These are phyloP conservation scores for Tetragonisca angustula DNA, from an alignment of 2,888 invertebrate genomes.

Conservation along the genomic window DNA sequence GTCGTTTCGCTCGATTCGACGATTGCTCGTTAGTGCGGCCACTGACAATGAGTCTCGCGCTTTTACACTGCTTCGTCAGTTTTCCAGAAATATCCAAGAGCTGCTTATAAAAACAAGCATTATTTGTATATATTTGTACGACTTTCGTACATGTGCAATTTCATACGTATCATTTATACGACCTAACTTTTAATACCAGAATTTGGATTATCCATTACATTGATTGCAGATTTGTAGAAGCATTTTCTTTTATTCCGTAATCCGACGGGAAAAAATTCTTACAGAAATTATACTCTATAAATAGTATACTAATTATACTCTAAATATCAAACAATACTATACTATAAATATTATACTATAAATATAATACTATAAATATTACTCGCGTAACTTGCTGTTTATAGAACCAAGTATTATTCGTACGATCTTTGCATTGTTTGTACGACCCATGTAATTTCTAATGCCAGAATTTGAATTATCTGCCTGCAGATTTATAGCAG, in stretches of 20 bases:
- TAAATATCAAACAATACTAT: no score
- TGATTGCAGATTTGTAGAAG: background rate
- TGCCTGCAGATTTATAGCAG: background rate
- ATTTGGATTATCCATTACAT: background rate
- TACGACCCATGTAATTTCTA: background rate
- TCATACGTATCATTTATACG: background rate
- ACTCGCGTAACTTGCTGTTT: no score
- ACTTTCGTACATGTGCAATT: no score
- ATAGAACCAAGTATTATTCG: no score
- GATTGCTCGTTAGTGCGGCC: slow-evolving; percentile 79
- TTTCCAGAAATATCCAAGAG: background rate
- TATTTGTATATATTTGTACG: no score
- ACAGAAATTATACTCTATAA: no score
- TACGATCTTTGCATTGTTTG: background rate
- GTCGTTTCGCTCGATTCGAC: slow-evolving; percentile 81
- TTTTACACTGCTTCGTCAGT: slow-evolving; percentile 44
- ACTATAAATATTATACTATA: no score
- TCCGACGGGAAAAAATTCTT: background rate
- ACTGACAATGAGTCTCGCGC: slow-evolving; percentile 71
- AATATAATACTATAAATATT: no score
- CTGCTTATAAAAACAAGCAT: no score
- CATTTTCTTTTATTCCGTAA: no score
- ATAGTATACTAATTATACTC: no score
- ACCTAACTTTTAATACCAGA: background rate
- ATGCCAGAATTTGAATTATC: background rate